Conservation (phyloP, 2,888 invertebrate genomes). For the Polietes domitor region DNA sequence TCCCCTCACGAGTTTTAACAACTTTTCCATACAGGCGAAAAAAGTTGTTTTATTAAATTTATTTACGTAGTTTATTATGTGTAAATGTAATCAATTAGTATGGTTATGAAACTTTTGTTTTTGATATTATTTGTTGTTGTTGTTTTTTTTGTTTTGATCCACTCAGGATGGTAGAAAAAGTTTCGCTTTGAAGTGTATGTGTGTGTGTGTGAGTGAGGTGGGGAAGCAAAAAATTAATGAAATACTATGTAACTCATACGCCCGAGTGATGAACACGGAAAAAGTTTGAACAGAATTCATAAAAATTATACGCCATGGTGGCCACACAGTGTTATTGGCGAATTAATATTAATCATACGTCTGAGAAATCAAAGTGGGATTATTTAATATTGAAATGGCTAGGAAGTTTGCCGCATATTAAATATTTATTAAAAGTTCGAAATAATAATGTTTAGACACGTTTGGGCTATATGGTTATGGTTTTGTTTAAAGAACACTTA, state of each 20-base stretch:
- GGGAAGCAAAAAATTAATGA: constrained; percentile 5
- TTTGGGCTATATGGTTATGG: too few species aligned
- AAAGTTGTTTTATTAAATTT: constrained; percentile 61
- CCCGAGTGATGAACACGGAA: constrained; percentile 7
- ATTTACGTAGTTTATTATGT: constrained; percentile 60
- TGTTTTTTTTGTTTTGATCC: neutral
- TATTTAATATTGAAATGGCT: neutral
- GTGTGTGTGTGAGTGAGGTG: neutral
- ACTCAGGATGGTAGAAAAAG: constrained; percentile 19
- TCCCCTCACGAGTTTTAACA: constrained; percentile 27
- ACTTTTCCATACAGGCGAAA: constrained; percentile 21
- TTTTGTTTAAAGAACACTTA: too few species aligned
- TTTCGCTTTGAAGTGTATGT: constrained; percentile 6
- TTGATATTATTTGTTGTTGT: neutral
- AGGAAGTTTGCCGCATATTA: neutral
- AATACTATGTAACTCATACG: constrained; percentile 25
- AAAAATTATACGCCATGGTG: constrained; percentile 33
- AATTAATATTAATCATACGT: constrained; percentile 45
- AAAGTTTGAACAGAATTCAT: constrained; percentile 32
- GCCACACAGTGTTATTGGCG: constrained; percentile 21
- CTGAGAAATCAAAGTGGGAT: neutral
- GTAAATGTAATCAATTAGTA: constrained; percentile 65
- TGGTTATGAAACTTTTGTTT: constrained; percentile 56
- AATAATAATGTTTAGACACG: too few species aligned
- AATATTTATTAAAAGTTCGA: neutral